phyloP scores from a whole-genome alignment of 2,888 invertebrate species.

The Halictus ligatus region DNA sequence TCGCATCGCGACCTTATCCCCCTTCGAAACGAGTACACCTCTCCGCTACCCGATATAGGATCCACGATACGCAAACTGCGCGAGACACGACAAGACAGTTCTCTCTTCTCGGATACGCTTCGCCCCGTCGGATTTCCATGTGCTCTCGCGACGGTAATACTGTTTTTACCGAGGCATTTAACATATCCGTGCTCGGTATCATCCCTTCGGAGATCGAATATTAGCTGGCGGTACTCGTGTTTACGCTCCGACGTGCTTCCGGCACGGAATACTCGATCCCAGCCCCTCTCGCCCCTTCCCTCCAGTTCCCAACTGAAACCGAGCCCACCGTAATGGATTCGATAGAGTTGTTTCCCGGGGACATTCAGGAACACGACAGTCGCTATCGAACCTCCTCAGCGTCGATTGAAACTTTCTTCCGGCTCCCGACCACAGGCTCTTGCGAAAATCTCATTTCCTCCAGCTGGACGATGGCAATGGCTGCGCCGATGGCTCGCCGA shows the following conservation, averaged over 20 bases:
- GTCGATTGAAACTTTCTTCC: background rate
- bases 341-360: background rate
- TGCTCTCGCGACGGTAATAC: slow-evolving; percentile 24
- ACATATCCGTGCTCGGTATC: slow-evolving; percentile 18
- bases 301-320: background rate
- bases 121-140: background rate
- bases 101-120: background rate
- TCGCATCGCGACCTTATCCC: slow-evolving; percentile 1
- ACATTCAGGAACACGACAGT: background rate
- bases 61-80: background rate
- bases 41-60: background rate
- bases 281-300: too few species aligned
- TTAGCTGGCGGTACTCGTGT: slow-evolving; percentile 26
- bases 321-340: slow-evolving; percentile 1
- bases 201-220: slow-evolving; percentile 9
- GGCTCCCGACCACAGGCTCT: background rate
- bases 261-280: background rate
- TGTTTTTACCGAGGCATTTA: slow-evolving; percentile 27
- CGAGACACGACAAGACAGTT: slow-evolving; percentile 3
- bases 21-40: slow-evolving; percentile 12
- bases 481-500: background rate
- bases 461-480: background rate
- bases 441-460: slow-evolving; percentile 1
- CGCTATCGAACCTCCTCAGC: background rate
- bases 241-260: slow-evolving; percentile 23